These are phyloP conservation scores for Pachyramphus minor DNA, from an alignment of 2,113 vertebrate genomes.

Conservation along the genomic window DNA sequence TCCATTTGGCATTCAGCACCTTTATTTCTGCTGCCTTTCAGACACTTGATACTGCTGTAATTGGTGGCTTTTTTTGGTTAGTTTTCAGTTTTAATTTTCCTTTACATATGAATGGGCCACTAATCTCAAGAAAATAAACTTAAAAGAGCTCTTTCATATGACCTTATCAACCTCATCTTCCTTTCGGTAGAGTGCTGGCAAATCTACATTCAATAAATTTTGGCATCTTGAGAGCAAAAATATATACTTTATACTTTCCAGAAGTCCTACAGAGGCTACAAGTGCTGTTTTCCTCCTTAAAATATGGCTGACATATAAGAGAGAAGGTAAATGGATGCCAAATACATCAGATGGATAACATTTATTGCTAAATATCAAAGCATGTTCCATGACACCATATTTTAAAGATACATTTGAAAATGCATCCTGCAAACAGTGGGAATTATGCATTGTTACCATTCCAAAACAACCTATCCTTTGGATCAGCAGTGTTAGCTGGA, in stretches of 20 bases:
- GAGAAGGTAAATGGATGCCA: background rate
- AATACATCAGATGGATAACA: background rate
- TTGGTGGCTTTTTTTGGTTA: background rate
- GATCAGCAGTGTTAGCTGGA: background rate
- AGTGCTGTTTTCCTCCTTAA: background rate
- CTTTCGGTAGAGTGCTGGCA: background rate
- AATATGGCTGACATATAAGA: background rate
- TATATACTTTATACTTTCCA: background rate
- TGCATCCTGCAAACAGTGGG: background rate
- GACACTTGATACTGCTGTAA: background rate
- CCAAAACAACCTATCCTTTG: background rate
- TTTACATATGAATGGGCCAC: background rate
- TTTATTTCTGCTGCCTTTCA: background rate
- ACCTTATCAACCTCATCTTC: background rate
- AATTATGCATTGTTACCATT: background rate
- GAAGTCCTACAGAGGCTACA: background rate
- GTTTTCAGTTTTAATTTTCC: background rate
- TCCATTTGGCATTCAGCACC: background rate
- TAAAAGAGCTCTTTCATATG: background rate
- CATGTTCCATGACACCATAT: background rate
- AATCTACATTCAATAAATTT: background rate
- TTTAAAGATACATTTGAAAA: background rate
- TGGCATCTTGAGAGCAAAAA: background rate
- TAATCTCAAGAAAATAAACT: slow-evolving; percentile 5
- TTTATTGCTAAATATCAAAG: background rate